Evolutionary conservation across 2,888 invertebrate genomes (phyloP), one percentile per base, ranked within the genome.

Genomic region (Pardosa pseudoannulata): DNA sequence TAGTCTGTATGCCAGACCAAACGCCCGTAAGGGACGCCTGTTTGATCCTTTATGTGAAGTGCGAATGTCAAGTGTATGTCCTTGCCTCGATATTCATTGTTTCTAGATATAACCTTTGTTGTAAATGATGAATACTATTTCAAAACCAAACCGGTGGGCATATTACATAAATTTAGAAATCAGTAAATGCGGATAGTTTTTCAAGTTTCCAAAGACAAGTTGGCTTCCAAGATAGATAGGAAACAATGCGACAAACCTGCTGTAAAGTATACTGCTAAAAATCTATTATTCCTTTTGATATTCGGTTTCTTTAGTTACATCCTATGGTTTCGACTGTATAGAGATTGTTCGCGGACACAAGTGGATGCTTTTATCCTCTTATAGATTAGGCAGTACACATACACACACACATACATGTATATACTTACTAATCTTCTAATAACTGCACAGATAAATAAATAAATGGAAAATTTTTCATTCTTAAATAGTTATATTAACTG

Each of bases 1-100:
- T 87, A 79, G 79, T 80, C 80, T 71, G 87, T 87, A 76, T 80
- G 87, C 71, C 78, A 85, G 87, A 65, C 64, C 67, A 87, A 76
- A 71, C 79, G 87, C 80, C 76, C 87, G 72, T 75, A 67, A 39
- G 79, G 73, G 76, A 75, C 79, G 79, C 67, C 71, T 80, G 87
- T 79, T 78, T 87, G 87, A 76, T 72, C 56, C 72, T 85, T 83
- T 85, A 78, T 85, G 78, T 85, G 78, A 72, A 64, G 83, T 85
- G 83, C 78, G 83, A 85, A 78, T 85, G 83, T 85, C 71, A 80
- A 80, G 76, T 87, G 80, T 71, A 76, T 87, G 87, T 87, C 87
- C 71, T 79, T 79, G 87, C 80, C 87, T 79, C 79, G 72, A 79
- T 73, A 79, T 86, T 80, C 87, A 76, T 87, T 80, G 80, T 87